Evolutionary conservation across 2,113 vertebrate genomes (phyloP), one percentile per base, ranked within the genome.

Genomic region (Pseudorasbora parva): DNA sequence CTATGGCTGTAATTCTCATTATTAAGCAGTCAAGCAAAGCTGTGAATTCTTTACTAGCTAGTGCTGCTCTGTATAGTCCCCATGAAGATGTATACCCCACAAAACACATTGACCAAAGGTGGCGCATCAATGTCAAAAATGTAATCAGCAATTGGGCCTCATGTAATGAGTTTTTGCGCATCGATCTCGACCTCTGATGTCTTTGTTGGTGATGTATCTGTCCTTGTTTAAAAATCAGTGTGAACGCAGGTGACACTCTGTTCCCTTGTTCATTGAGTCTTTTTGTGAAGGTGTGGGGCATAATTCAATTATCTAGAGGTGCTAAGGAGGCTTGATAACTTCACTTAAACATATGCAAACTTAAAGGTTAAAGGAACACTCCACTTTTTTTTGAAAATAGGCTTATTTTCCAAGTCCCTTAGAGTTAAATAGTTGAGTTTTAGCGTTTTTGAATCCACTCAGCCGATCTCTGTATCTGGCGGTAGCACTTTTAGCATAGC

Each of bases 11-110:
- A 82, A 76, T 82, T 82, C 74, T 79, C 60, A 47, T 85, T 83
- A 88, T 85, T 73, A 85, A 80, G 83, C 81, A 82, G 81, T 87
- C 73, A 68, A 89, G 84, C 45, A 80, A 80, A 54, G 41, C 37
- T 80, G 64, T 23, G 45, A 49, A 83, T 64, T n/a, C 17, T 43
- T 66, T 45, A 19, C 82, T 30, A 59, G 27, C 41, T 9, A 49
- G 25, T 11, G n/a, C 25, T 17, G 41, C 23, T 56, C 17, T 56
- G 27, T 25, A 14, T 54, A 60, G 71, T 74, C 64, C 30, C 68
- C 51, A 56, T 49, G 57, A 54, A 71, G 71, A 84, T 86, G 49
- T 27, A 60, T 83, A 45, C 37, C 41, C 33, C 33, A n/a, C 9
- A 33, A 78, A 79, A 19, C 75, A 72, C 45, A 71, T 19, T 79